Conservation (phyloP, 2,888 invertebrate genomes). For the Drosophila maculinotata region DNA sequence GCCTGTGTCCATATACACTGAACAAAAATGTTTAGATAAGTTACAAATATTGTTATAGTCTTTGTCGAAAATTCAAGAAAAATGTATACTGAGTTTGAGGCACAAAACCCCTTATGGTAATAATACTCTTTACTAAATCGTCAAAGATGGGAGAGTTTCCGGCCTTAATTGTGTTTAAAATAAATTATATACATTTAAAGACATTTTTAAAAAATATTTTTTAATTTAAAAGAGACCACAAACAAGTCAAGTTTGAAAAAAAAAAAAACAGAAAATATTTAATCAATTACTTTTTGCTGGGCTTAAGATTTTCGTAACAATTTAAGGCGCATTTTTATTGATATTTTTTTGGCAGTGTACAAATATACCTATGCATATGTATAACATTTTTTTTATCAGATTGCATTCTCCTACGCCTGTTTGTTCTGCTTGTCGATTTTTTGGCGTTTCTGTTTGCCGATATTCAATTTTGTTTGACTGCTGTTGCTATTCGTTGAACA, state of each 20-base stretch:
- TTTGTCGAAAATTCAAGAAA: no score
- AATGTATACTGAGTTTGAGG: no score
- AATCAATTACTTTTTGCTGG: no score
- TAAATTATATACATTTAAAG: no score
- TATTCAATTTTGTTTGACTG: slow-evolving; percentile 83
- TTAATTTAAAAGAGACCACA: no score
- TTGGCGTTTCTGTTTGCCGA: slow-evolving; percentile 68
- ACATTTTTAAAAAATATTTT: no score
- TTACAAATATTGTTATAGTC: neutral
- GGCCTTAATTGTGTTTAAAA: no score
- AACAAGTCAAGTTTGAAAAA: no score
- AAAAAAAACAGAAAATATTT: no score
- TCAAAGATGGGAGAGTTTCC: no score
- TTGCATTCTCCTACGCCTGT: slow-evolving; percentile 12
- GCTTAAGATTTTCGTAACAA: neutral
- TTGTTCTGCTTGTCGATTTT: slow-evolving; percentile 54
- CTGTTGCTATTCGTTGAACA: slow-evolving; percentile 63
- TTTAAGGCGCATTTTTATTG: neutral
- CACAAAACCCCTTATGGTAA: no score
- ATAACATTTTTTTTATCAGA: slow-evolving; percentile 15
- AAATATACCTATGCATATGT: neutral
- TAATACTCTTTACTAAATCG: no score
- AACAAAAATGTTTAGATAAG: neutral
- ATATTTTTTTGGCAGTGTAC: neutral
- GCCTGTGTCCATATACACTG: slow-evolving; percentile 4